These are phyloP conservation scores for Onychostoma macrolepis DNA, from an alignment of 2,113 vertebrate genomes.

Conservation along the genomic window DNA sequence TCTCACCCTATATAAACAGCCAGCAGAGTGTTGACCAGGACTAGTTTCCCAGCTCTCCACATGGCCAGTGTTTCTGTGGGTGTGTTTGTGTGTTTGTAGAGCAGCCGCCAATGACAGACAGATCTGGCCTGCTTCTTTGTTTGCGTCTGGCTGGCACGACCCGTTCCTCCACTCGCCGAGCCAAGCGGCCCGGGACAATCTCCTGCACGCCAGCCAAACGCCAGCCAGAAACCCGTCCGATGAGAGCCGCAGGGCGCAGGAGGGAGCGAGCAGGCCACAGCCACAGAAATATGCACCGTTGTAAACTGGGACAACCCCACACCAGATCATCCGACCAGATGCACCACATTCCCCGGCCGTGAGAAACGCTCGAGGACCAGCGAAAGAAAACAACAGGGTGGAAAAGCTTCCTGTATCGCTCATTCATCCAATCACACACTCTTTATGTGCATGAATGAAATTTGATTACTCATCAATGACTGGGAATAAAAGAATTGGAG, in stretches of 20 bases:
- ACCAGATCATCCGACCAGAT: conserved; percentile 9
- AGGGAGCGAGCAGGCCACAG: conserved; percentile 5
- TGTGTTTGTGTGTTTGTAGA: conserved; percentile 19
- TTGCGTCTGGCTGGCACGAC: conserved; percentile 26
- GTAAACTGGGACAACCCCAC: conserved; percentile 21
- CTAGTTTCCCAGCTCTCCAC: conserved; percentile 8
- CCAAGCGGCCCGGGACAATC: neutral
- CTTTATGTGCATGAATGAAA: neutral
- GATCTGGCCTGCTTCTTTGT: conserved; percentile 31
- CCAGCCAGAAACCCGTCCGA: conserved; percentile 2
- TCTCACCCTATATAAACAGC: neutral
- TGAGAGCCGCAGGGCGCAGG: neutral
- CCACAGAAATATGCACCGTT: neutral
- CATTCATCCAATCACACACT: conserved; percentile 2
- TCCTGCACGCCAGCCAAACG: neutral
- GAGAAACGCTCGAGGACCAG: conserved; percentile 20
- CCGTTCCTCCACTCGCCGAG: neutral
- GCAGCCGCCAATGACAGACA: neutral
- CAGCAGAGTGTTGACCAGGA: neutral
- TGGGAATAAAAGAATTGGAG: neutral
- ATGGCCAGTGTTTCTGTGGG: neutral
- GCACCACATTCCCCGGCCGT: neutral
- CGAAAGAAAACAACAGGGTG: neutral
- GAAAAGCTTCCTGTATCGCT: neutral
- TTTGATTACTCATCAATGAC: conserved; percentile 33